These are phyloP conservation scores for Papilio polytes DNA, from an alignment of 1,140 invertebrate genomes.

Conservation along the genomic window DNA sequence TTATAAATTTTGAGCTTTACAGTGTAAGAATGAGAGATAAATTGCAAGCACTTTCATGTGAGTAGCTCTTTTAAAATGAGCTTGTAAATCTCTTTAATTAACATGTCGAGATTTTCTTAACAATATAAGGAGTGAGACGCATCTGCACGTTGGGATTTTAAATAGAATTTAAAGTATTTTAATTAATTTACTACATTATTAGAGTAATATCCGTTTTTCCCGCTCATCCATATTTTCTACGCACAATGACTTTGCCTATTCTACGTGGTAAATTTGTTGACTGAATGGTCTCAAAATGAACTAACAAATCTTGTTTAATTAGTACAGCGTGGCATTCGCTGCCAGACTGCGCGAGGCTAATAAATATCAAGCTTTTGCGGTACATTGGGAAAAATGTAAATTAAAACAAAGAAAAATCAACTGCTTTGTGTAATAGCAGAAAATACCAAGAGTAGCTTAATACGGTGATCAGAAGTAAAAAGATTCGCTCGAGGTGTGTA, in stretches of 20 bases:
- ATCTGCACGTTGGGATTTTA: background rate
- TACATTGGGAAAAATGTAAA: background rate
- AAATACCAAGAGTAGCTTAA: too few species aligned
- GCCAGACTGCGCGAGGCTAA: constrained; percentile 15
- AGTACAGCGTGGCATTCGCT: constrained; percentile 19
- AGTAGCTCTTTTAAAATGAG: background rate
- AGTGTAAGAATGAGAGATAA: background rate
- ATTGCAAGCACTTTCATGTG: background rate
- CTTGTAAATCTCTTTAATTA: constrained; percentile 17
- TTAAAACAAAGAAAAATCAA: background rate
- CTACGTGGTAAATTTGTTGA: background rate
- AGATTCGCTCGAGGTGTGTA: too few species aligned
- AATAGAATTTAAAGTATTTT: background rate
- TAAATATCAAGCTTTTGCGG: constrained; percentile 18
- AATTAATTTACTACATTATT: background rate
- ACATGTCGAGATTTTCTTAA: constrained; percentile 8
- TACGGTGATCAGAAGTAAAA: background rate
- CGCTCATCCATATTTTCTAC: too few species aligned
- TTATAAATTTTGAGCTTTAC: background rate
- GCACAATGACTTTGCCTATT: background rate
- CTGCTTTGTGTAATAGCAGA: background rate
- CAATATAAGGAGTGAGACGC: background rate
- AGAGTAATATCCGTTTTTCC: background rate
- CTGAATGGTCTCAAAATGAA: constrained; percentile 16
- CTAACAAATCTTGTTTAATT: constrained; percentile 38